Evolutionary conservation across 2,113 vertebrate species (phyloP), one percentile per base, ranked within the genome.

Genomic region (Tonatia bakeri): DNA sequence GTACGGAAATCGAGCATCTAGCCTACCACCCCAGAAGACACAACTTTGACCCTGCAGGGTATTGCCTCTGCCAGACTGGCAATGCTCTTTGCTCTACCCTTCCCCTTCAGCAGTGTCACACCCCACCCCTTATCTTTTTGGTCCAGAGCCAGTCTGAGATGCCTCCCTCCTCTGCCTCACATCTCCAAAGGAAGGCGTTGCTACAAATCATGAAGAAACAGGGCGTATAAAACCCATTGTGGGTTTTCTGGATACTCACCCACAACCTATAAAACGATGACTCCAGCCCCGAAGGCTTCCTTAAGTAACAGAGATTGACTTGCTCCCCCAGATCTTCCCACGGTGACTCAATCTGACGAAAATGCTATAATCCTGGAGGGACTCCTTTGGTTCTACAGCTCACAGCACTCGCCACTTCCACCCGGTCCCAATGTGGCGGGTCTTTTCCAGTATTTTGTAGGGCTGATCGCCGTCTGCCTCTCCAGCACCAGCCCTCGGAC

Each of bases 271-370:
- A 73, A 95, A 97, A 87, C 70, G 45, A 56, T 36, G 84, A 90
- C 95, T 87, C 26, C 70, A 85, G 86, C 95, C 95, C 56, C 82
- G 67, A 28, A 3, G 14, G 31, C 94, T 86, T 95, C 95, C 92
- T 94, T 52, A 81, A 40, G 95, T 89, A 97, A 98, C 97, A 76
- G 94, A 93, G 96, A 93, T 98, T 94, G 88, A 98, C 84, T 97
- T 88, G 88, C 97, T 98, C 98, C 96, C 98, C 97, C 93, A 96
- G 93, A 94, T 96, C 59, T 31, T 97, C 85, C 96, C 88, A 72
- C 94, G 79, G 75, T 98, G 98, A 98, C 98, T 98, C 97, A 98
- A 95, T 98, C 88, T 95, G 67, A 97, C 97, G 91, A 94, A 96
- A 97, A 97, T 96, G 97, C 97, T 96, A 97, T 87, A 97, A 97